Evolutionary conservation across 1,140 invertebrate species (phyloP).

Genomic region (Araneus ventricosus): DNA sequence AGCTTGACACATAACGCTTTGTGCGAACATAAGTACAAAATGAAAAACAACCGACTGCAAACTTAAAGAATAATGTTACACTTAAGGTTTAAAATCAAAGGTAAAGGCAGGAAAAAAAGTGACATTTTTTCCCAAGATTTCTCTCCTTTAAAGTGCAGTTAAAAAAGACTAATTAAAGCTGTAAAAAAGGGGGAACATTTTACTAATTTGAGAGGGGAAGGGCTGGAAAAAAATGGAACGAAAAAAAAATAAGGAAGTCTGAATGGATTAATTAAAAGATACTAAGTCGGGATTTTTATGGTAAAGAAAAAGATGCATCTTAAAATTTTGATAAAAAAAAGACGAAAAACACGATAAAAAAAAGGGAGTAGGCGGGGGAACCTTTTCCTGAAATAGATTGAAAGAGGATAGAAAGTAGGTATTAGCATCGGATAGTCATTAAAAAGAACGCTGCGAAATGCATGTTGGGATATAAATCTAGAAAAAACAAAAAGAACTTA

Average conservation of each 20-base stretch:
- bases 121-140: background rate
- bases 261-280: slow-evolving; percentile 64
- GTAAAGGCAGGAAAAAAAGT: background rate
- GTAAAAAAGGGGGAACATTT: slow-evolving; percentile 32
- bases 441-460: background rate
- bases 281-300: slow-evolving; percentile 43
- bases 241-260: background rate
- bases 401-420: background rate
- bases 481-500: background rate
- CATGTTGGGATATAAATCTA: background rate
- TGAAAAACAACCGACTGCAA: background rate
- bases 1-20: too few relatives aligned
- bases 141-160: slow-evolving; percentile 6
- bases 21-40: background rate
- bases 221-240: background rate
- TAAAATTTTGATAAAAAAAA: slow-evolving; percentile 22
- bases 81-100: background rate
- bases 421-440: slow-evolving; percentile 37
- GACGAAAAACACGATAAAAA: background rate
- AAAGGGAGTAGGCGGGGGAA: background rate
- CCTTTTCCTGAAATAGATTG: slow-evolving; percentile 18
- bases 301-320: slow-evolving; percentile 17
- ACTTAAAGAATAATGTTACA: background rate
- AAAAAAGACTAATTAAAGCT: slow-evolving; percentile 34
- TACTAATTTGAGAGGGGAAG: slow-evolving; percentile 43